Conservation (phyloP, 2,113 vertebrate genomes). For the Halcyon senegalensis region DNA sequence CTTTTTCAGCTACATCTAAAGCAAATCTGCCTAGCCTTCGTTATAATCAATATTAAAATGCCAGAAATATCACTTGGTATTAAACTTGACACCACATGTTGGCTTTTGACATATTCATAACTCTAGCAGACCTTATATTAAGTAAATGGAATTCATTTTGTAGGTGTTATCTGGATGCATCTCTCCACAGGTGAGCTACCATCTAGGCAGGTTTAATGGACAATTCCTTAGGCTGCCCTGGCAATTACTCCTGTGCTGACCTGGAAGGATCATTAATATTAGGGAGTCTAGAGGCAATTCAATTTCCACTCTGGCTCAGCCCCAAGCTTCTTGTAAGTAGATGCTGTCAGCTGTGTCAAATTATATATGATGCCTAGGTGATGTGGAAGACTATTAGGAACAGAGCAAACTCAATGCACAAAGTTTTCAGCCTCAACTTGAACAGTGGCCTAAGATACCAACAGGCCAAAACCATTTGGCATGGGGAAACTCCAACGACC, state of each 20-base stretch:
- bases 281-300: slow-evolving; percentile 41
- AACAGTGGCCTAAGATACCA: neutral
- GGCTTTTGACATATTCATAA: slow-evolving; percentile 4
- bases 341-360: slow-evolving; percentile 57
- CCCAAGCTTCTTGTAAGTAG: slow-evolving; percentile 18
- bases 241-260: slow-evolving; percentile 55
- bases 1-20: neutral
- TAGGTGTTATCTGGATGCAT: neutral
- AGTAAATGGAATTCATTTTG: slow-evolving; percentile 25
- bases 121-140: neutral
- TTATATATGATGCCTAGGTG: slow-evolving; percentile 2
- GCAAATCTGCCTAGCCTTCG: neutral
- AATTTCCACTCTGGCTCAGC: slow-evolving; percentile 37
- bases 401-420: slow-evolving; percentile 19
- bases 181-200: slow-evolving; percentile 35
- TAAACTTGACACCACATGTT: neutral
- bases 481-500: neutral
- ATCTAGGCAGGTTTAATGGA: slow-evolving; percentile 46
- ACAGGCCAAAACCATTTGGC: neutral
- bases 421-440: slow-evolving; percentile 26
- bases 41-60: neutral
- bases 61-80: neutral
- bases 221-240: slow-evolving; percentile 35
- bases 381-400: slow-evolving; percentile 8
- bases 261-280: slow-evolving; percentile 61